phyloP scores from a whole-genome alignment of 2,888 invertebrate genomes.

The Nomada goodeniana region DNA sequence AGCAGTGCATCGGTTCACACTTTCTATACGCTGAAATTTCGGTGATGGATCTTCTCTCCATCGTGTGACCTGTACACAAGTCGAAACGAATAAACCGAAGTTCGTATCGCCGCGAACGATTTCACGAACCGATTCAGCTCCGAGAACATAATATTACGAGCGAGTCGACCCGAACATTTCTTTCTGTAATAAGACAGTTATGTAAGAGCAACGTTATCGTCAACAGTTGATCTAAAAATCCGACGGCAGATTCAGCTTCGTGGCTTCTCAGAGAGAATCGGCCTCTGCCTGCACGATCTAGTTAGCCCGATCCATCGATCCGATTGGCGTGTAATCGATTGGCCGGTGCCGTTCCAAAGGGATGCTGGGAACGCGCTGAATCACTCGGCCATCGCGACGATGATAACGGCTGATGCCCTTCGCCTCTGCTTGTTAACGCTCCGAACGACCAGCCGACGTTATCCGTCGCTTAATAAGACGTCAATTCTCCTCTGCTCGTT shows the following conservation, averaged over 20 bases:
- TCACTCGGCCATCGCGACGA: conserved; percentile 55
- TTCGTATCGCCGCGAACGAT: too few species aligned
- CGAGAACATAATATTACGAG: too few species aligned
- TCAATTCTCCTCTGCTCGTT: conserved; percentile 57
- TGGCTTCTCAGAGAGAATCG: conserved; percentile 24
- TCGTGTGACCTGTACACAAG: too few species aligned
- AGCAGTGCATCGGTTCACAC: too few species aligned
- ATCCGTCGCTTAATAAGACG: conserved; percentile 65
- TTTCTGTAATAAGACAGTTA: neutral
- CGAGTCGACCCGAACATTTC: too few species aligned
- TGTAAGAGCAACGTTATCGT: neutral
- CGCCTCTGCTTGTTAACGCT: conserved; percentile 50
- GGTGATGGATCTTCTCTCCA: too few species aligned
- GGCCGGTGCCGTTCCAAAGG: conserved; percentile 56
- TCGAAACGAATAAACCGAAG: too few species aligned
- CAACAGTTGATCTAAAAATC: neutral
- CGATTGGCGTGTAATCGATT: conserved; percentile 74
- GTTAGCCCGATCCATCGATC: conserved; percentile 71
- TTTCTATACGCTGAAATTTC: too few species aligned
- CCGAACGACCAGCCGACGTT: conserved; percentile 42
- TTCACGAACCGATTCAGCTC: too few species aligned
- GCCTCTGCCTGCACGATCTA: conserved; percentile 62
- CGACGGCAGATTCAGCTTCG: conserved; percentile 33
- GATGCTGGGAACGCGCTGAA: conserved; percentile 69
- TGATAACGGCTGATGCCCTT: conserved; percentile 60